Base-by-base conservation (phyloP, 2,888 invertebrate species). In the Stenotaenia linearis region DNA sequence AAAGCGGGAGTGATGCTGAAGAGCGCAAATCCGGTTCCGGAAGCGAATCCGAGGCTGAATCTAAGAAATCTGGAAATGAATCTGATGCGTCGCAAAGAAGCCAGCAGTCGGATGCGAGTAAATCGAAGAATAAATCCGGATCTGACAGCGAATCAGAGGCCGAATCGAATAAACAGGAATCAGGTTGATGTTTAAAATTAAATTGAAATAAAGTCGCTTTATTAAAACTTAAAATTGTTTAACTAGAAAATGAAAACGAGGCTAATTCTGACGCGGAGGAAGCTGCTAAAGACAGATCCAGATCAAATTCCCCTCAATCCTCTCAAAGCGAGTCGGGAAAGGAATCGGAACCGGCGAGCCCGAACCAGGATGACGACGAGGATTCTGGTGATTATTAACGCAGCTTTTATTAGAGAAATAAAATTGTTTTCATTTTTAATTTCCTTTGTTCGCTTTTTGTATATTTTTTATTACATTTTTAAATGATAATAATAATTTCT, bases 191-290 rank as follows among this genome's bases (percentile, higher is more conserved):
- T 87, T 87, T 2, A 83, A 84, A 81, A 86, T 86, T 1, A 83
- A 85, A 7, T 87, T 86, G 0, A 84, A 89, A 82, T 85, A 90
- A 86, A 82, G 89, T 78, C 90, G 91, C 0, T 37, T 37, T 37
- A 56, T 56, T 18, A 5, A 56, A 56, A 15, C 1, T 4, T 91
- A 91, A 4, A 5, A n/a, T 15, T 56, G 56, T 15, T 56, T 56
- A 4, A 9, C n/a, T 56, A 56, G 56, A 18, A n/a, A 56, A 56
- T 56, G 56, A 56, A 56, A 56, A 56, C 9, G 56, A 56, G 23
- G 56, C 7, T 7, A 56, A 56, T 56, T 56, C 56, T n/a, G 56
- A 56, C 9, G 56, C 3, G 56, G 56, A 56, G 9, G 56, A 56
- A 56, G 7, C 3, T 21, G n/a, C 21, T 9, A 56, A 56, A 56